These are phyloP conservation scores for Leptopilina boulardi DNA, from an alignment of 1,140 invertebrate species.

Conservation along the genomic window DNA sequence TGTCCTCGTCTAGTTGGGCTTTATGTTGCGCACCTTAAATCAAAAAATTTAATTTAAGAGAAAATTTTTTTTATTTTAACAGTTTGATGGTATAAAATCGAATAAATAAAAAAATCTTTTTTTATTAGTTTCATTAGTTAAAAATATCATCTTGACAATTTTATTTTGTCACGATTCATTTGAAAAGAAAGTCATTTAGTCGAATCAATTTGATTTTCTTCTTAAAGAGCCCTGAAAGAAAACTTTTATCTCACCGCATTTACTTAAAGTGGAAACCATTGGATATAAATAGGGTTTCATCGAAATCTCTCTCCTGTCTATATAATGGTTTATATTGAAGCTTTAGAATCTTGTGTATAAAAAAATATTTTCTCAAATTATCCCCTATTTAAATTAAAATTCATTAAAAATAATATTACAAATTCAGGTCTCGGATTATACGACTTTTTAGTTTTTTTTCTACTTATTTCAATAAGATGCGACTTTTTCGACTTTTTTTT, in stretches of 20 bases:
- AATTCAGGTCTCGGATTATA: no score
- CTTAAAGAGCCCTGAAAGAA: background rate
- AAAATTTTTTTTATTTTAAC: no score
- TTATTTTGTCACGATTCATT: background rate
- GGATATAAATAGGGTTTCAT: background rate
- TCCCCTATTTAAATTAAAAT: no score
- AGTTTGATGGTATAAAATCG: no score
- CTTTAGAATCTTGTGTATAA: background rate
- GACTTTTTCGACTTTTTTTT: no score
- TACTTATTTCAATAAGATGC: background rate
- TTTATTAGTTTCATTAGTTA: background rate
- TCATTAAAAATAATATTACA: no score
- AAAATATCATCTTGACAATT: background rate
- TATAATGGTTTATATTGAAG: background rate
- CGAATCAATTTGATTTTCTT: background rate
- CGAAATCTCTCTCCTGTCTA: background rate
- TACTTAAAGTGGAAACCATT: conserved; percentile 1
- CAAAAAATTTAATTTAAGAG: no score
- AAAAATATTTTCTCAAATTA: no score
- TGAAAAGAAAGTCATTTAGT: background rate
- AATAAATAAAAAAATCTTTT: background rate
- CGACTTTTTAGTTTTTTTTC: no score
- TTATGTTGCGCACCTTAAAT: no score
- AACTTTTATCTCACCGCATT: conserved; percentile 1
- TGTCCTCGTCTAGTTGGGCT: no score